Evolutionary conservation across 2,888 invertebrate species (phyloP), one percentile per base, ranked within the genome.

Genomic region (Pyralis farinalis): DNA sequence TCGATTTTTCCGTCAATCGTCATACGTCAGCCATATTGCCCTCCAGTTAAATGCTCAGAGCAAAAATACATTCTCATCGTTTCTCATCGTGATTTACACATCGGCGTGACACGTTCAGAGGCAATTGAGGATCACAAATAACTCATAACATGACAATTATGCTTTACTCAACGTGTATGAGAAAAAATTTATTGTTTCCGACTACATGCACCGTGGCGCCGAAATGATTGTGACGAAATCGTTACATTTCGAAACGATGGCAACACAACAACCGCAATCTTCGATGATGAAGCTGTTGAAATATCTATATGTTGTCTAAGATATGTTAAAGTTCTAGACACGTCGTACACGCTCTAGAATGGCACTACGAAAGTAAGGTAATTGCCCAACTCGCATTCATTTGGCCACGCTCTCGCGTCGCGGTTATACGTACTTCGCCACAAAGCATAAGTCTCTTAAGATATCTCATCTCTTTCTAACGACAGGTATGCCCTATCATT

Each of bases 141-240:
- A 76, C 71, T 77, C 73, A 70, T 72, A 74, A 75, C 44, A 47
- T 79, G 79, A 78, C 80, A 82, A 82, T 78, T 77, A 76, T 63
- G 62, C 58, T 57, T 53, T 64, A 65, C 65, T 68, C 68, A 65
- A 55, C 60, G 71, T 44, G 61, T 53, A 60, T 48, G 63, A 53
- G 61, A 67, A 74, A 69, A 63, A 75, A 84, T 74, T 81, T 83
- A 81, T 82, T 55, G 69, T 68, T 81, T 82, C 80, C 83, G 71
- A 72, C 64, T 64, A 73, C 72, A 70, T 55, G 72, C 53, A 60
- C 55, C 49, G 25, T 33, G 37, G 37, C 42, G 43, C 40, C 37
- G 34, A 40, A 44, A 44, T 44, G 36, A 43, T 46, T 49, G 40
- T 37, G 42, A 46, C 12, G 40, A 37, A 38, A 42, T 40, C 33